These are phyloP conservation scores for Eurytoma adleriae DNA, from an alignment of 2,888 invertebrate genomes.

Conservation along the genomic window DNA sequence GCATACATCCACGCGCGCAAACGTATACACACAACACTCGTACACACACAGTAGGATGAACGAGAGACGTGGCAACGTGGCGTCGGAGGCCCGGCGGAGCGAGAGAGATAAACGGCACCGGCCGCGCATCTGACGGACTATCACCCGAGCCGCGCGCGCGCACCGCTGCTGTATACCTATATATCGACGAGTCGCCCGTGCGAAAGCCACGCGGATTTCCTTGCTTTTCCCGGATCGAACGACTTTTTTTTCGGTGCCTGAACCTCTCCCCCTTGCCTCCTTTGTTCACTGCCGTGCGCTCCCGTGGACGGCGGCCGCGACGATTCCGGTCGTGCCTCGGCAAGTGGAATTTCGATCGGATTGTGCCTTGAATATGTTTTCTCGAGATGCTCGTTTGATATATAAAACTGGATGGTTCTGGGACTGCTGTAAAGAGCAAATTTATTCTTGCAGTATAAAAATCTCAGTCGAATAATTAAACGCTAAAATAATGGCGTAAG, in stretches of 20 bases:
- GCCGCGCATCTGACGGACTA: background rate
- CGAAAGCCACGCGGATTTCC: conserved; percentile 29
- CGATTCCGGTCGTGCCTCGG: too few relatives aligned
- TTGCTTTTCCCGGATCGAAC: background rate
- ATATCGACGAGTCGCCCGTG: too few relatives aligned
- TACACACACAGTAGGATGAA: conserved; percentile 24
- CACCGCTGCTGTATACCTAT: too few relatives aligned
- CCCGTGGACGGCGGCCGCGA: background rate
- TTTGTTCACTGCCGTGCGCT: background rate
- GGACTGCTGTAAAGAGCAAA: too few relatives aligned
- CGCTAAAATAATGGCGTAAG: too few relatives aligned
- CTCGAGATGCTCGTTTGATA: too few relatives aligned
- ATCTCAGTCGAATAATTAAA: too few relatives aligned
- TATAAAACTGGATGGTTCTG: too few relatives aligned
- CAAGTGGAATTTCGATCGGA: too few relatives aligned
- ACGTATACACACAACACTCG: background rate
- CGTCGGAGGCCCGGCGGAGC: conserved; percentile 42
- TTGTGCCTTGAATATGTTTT: too few relatives aligned
- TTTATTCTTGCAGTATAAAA: too few relatives aligned
- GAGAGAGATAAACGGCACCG: conserved; percentile 10
- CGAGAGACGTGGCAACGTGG: conserved; percentile 60
- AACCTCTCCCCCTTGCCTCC: background rate
- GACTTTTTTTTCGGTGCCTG: background rate
- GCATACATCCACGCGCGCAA: background rate
- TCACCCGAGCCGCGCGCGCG: too few relatives aligned